These are phyloP conservation scores for Pristionchus mayeri DNA, from an alignment of 2,888 invertebrate species.

Conservation along the genomic window DNA sequence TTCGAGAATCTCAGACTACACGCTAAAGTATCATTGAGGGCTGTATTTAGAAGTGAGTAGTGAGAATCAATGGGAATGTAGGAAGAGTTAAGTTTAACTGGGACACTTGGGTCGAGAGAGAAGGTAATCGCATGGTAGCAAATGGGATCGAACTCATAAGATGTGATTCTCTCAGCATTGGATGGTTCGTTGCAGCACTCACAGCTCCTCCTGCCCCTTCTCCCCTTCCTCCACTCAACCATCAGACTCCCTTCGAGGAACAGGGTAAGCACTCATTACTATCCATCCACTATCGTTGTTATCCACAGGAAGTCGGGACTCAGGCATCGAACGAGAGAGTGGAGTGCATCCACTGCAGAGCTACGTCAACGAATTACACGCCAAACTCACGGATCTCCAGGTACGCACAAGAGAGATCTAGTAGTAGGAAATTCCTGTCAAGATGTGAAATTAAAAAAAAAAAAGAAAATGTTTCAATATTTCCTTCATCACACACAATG, in stretches of 20 bases:
- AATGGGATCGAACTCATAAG: too few species aligned
- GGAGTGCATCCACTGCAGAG: constrained; percentile 21
- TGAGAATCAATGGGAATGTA: not conserved
- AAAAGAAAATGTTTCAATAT: too few species aligned
- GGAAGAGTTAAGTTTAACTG: too few species aligned
- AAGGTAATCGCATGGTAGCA: too few species aligned
- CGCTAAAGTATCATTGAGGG: not conserved
- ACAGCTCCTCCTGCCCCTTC: not conserved
- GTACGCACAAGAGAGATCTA: too few species aligned
- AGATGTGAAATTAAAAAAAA: too few species aligned
- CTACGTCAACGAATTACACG: constrained; percentile 38
- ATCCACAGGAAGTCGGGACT: constrained; percentile 17
- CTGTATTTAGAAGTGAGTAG: not conserved
- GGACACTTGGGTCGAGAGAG: too few species aligned
- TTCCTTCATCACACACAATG: too few species aligned
- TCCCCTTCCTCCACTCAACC: not conserved
- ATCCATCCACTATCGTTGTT: not conserved
- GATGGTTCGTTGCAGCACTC: constrained; percentile 29
- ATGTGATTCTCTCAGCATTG: too few species aligned
- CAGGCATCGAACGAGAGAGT: constrained; percentile 1
- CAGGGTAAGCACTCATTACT: not conserved
- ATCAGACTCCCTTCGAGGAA: not conserved
- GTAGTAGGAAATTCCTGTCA: too few species aligned
- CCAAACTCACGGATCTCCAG: constrained; percentile 44
- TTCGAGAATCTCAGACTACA: constrained; percentile 7